Percentiles rank a stretch among this genome's conserved stretches.
These are phyloP conservation scores for Champsocephalus gunnari DNA, from an alignment of 2,797 vertebrate species.

Conservation along the genomic window DNA sequence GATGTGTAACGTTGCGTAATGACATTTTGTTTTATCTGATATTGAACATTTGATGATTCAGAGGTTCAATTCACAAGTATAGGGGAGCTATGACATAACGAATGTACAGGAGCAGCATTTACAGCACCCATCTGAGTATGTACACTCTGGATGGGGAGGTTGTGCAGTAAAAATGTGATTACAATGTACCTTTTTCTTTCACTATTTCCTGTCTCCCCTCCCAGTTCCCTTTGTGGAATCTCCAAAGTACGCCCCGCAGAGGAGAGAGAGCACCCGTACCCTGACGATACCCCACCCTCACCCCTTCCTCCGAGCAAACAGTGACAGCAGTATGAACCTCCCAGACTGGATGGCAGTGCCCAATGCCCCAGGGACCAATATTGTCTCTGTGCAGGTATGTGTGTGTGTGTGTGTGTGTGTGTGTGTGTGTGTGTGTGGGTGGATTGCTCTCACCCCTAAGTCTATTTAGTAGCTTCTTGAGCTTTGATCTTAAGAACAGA, in stretches of 20 bases:
- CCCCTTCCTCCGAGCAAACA: conserved; percentile 92
- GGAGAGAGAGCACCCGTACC: conserved; percentile 85
- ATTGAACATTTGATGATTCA: neutral
- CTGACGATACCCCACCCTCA: conserved; percentile 89
- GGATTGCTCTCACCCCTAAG: conserved; percentile 22
- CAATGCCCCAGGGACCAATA: conserved; percentile 83
- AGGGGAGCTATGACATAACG: neutral
- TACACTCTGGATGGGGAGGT: neutral
- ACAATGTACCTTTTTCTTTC: neutral
- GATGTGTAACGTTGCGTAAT: neutral
- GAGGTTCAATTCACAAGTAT: neutral
- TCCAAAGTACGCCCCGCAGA: conserved; percentile 91
- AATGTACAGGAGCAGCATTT: neutral
- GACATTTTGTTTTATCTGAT: neutral
- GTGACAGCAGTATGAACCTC: conserved; percentile 93
- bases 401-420: conserved; percentile 4
- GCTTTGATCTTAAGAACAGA: neutral
- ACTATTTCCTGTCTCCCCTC: neutral
- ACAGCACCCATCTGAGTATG: neutral
- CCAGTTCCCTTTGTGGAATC: conserved; percentile 94
- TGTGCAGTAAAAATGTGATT: neutral
- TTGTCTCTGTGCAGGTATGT: conserved; percentile 86
- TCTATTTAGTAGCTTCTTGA: neutral
- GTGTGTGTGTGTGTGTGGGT: neutral
- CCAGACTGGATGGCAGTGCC: conserved; percentile 92